Conservation (phyloP, 2,888 invertebrate species). For the Mycalesis mineus region DNA sequence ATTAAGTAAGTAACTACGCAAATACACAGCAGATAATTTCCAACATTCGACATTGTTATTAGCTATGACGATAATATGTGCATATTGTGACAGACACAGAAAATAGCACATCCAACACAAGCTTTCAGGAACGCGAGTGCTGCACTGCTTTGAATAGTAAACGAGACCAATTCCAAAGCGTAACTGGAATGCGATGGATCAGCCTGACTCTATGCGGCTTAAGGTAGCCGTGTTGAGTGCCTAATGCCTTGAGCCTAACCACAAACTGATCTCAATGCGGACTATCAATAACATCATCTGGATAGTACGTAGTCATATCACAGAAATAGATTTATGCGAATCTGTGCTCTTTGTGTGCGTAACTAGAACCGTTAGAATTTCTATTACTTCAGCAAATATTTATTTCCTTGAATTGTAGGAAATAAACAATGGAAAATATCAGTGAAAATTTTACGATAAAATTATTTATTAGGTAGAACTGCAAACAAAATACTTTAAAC, state of each 20-base stretch:
- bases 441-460: no score
- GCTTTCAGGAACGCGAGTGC: slow-evolving; percentile 14
- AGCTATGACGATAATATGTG: background rate
- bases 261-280: slow-evolving; percentile 28
- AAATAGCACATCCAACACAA: background rate
- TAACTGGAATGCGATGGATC: slow-evolving; percentile 30
- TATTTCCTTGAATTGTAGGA: background rate
- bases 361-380: slow-evolving; percentile 4
- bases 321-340: slow-evolving; percentile 13
- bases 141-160: slow-evolving; percentile 29
- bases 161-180: slow-evolving; percentile 26
- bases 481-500: no score
- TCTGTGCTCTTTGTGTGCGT: slow-evolving; percentile 7
- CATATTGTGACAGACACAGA: no score
- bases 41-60: no score
- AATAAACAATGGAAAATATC: no score
- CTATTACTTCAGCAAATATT: background rate
- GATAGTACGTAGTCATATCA: slow-evolving; percentile 10
- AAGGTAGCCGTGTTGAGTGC: slow-evolving; percentile 33
- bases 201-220: slow-evolving; percentile 34
- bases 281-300: slow-evolving; percentile 28
- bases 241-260: slow-evolving; percentile 31
- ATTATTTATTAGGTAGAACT: no score
- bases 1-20: no score
- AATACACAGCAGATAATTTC: no score